A percentile compares a stretch with the other conserved stretches of the same genome.
These are phyloP conservation scores for Triplophysa rosa DNA, from an alignment of 2,113 vertebrate genomes.

Conservation along the genomic window DNA sequence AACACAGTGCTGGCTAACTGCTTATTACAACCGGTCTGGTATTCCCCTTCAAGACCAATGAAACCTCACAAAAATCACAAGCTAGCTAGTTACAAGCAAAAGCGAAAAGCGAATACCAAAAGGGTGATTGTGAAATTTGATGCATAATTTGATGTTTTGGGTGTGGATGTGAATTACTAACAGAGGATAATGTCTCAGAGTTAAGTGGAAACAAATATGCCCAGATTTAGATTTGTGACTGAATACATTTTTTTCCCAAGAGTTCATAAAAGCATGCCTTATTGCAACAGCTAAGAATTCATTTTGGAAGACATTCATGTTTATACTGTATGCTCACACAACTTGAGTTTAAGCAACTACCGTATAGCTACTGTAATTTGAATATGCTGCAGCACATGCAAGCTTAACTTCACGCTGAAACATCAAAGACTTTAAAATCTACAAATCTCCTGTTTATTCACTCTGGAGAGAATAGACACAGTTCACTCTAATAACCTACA, in stretches of 20 bases:
- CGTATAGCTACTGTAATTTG: too few relatives aligned
- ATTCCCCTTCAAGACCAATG: constrained; percentile 38
- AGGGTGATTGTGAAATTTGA: constrained; percentile 10
- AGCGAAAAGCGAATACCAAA: neutral
- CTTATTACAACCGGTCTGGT: constrained; percentile 34
- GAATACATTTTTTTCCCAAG: neutral
- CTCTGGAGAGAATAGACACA: neutral
- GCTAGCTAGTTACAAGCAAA: neutral
- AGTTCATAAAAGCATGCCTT: too few relatives aligned
- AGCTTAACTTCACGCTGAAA: neutral
- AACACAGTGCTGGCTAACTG: constrained; percentile 38
- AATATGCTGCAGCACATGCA: neutral
- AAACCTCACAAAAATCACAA: constrained; percentile 31
- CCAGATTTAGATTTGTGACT: constrained; percentile 20
- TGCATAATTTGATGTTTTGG: constrained; percentile 30
- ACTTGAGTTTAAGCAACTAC: too few relatives aligned
- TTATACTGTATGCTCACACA: too few relatives aligned
- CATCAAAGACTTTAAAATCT: neutral
- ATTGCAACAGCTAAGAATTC: too few relatives aligned
- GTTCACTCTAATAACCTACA: neutral
- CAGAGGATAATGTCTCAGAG: constrained; percentile 32
- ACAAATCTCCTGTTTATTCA: neutral
- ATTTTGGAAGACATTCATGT: too few relatives aligned
- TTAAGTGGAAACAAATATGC: neutral
- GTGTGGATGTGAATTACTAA: constrained; percentile 42